Percentiles rank a stretch among this genome's conserved stretches.
phyloP scores from a whole-genome alignment of 2,113 vertebrate species.

The Empidonax alnorum region DNA sequence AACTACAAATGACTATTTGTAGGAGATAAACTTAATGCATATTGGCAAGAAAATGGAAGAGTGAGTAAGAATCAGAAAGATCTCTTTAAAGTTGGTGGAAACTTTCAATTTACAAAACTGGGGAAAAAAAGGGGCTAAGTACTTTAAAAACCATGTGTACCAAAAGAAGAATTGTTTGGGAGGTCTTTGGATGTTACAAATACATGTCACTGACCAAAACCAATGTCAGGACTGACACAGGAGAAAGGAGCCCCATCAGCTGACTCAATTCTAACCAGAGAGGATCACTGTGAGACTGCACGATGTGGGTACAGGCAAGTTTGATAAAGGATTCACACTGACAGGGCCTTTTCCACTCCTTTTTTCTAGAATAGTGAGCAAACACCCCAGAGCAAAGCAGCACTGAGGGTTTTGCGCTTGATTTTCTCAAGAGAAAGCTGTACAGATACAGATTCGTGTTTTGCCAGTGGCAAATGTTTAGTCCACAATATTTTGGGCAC shows the following conservation, averaged over 20 bases:
- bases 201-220: background rate
- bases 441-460: background rate
- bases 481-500: background rate
- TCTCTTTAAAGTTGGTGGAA: background rate
- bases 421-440: slow-evolving; percentile 13
- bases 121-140: accelerated
- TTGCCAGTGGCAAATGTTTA: slow-evolving; percentile 20
- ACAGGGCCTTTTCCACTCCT: slow-evolving; percentile 15
- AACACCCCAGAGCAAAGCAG: slow-evolving; percentile 11
- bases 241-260: background rate
- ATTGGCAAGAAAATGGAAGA: background rate
- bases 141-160: background rate
- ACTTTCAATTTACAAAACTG: background rate
- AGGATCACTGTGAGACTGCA: background rate
- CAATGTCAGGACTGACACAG: accelerated
- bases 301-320: accelerated
- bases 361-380: slow-evolving; percentile 11
- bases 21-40: background rate
- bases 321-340: background rate
- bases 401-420: accelerated
- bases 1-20: background rate
- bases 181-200: background rate
- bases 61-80: background rate
- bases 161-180: background rate
- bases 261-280: background rate